Evolutionary conservation across 2,888 invertebrate genomes (phyloP), one percentile per base, ranked within the genome.

Genomic region (Protophormia terraenovae): DNA sequence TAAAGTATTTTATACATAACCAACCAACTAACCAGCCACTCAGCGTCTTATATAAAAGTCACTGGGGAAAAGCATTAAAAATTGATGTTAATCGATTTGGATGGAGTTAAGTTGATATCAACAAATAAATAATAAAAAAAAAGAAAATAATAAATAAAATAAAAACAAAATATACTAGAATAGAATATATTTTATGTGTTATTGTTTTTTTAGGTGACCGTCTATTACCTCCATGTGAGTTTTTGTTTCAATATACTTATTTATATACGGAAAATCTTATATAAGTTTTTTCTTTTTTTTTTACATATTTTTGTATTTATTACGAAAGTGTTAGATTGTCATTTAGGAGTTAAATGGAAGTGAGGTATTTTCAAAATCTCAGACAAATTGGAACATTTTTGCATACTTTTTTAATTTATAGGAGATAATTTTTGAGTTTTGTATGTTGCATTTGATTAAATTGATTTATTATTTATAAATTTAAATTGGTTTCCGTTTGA

Each of bases 331-430:
- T 27, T n/a, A 7, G 10, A 32, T 1, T n/a, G n/a, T n/a, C n/a
- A n/a, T 32, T 32, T 45, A 55, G 22, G 12, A 60, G 50, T 78
- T 50, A n/a, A n/a, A 16, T 64, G 41, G 16, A 24, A 27, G 8
- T 38, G 16, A 1, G 27, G 41, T 16, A 87, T 87, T 85, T 41
- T 84, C 69, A 55, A 75, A 69, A 58, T 87, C 84, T 78, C 77
- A 69, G 83, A 87, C 58, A 85, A 86, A 84, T 86, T 78, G 83
- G 73, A 79, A 86, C 85, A 89, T 86, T 89, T 89, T 89, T 89
- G 85, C 87, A 90, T 89, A 47, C 0, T 47, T 64, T 38, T 64
- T 7, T 14, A 41, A 19, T n/a, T n/a, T n/a, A n/a, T n/a, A n/a
- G n/a, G n/a, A n/a, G n/a, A n/a, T n/a, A n/a, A n/a, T n/a, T n/a